Conservation (phyloP, 1,140 invertebrate genomes). For the Pseudomyrmex pallidus region DNA sequence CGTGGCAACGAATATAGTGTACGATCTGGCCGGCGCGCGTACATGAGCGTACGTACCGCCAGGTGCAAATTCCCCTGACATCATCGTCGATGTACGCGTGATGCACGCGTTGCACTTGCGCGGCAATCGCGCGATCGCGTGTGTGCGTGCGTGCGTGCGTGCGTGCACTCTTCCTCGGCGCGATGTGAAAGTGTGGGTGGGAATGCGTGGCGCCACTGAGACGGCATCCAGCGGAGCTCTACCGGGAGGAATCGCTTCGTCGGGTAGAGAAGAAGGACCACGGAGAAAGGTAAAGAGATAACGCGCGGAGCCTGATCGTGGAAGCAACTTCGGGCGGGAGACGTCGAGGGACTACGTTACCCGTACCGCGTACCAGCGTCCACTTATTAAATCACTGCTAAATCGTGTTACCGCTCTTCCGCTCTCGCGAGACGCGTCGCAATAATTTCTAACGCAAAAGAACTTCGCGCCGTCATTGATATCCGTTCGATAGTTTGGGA, state of each 20-base stretch:
- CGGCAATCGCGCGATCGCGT: not conserved
- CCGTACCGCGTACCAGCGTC: slow-evolving; percentile 27
- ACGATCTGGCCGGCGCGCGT: slow-evolving; percentile 53
- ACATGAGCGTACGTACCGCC: slow-evolving; percentile 71
- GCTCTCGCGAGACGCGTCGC: slow-evolving; percentile 43
- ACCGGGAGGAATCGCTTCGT: slow-evolving; percentile 55
- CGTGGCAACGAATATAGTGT: slow-evolving; percentile 38
- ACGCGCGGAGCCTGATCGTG: slow-evolving; percentile 44
- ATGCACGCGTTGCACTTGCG: slow-evolving; percentile 67
- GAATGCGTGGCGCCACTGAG: slow-evolving; percentile 79
- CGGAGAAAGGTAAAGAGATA: slow-evolving; percentile 62
- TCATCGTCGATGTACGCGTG: slow-evolving; percentile 75
- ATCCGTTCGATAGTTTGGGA: not conserved
- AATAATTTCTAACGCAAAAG: slow-evolving; percentile 37
- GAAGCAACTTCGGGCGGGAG: slow-evolving; percentile 46
- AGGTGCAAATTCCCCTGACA: slow-evolving; percentile 81
- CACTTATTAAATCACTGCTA: slow-evolving; percentile 74
- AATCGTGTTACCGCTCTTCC: slow-evolving; percentile 67
- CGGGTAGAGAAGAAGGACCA: slow-evolving; percentile 30
- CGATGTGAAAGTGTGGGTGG: slow-evolving; percentile 73
- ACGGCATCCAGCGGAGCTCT: slow-evolving; percentile 78
- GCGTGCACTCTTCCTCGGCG: slow-evolving; percentile 51
- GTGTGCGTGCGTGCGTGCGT: slow-evolving; percentile 28
- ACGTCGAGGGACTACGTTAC: slow-evolving; percentile 55
- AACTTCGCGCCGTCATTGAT: not conserved